phyloP scores from a whole-genome alignment of 2,113 vertebrate genomes.

The Cryptomyrus ogoouensis region DNA sequence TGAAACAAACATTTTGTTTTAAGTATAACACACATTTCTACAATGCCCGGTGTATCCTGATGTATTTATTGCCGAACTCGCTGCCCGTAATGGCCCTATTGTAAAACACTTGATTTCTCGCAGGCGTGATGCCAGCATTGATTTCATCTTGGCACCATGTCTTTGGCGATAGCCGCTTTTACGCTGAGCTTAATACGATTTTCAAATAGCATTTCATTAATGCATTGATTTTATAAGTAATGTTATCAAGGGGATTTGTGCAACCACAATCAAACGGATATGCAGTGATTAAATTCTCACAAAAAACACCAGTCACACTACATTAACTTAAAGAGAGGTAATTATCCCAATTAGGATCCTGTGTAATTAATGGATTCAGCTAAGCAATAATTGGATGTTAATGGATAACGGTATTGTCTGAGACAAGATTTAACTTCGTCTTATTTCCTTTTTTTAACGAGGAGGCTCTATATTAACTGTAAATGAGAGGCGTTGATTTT shows the following conservation, averaged over 20 bases:
- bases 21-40: neutral
- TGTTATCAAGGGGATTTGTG: slow-evolving; percentile 57
- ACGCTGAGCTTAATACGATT: slow-evolving; percentile 10
- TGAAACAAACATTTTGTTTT: neutral
- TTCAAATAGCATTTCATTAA: slow-evolving; percentile 38
- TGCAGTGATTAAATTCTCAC: slow-evolving; percentile 68
- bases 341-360: slow-evolving; percentile 94
- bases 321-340: slow-evolving; percentile 84
- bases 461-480: neutral
- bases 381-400: slow-evolving; percentile 95
- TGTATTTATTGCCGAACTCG: neutral
- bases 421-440: slow-evolving; percentile 26
- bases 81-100: neutral
- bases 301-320: slow-evolving; percentile 76
- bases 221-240: slow-evolving; percentile 41
- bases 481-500: neutral
- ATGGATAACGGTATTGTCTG: slow-evolving; percentile 88
- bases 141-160: neutral
- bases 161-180: slow-evolving; percentile 10
- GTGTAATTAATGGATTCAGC: slow-evolving; percentile 95
- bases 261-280: slow-evolving; percentile 59
- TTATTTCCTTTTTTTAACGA: slow-evolving; percentile 28
- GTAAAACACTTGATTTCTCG: slow-evolving; percentile 1
- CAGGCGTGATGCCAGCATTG: neutral
- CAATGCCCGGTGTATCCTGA: neutral